Evolutionary conservation across 2,888 invertebrate genomes (phyloP), one percentile per base, ranked within the genome.

Genomic region (Piscicola geometra): DNA sequence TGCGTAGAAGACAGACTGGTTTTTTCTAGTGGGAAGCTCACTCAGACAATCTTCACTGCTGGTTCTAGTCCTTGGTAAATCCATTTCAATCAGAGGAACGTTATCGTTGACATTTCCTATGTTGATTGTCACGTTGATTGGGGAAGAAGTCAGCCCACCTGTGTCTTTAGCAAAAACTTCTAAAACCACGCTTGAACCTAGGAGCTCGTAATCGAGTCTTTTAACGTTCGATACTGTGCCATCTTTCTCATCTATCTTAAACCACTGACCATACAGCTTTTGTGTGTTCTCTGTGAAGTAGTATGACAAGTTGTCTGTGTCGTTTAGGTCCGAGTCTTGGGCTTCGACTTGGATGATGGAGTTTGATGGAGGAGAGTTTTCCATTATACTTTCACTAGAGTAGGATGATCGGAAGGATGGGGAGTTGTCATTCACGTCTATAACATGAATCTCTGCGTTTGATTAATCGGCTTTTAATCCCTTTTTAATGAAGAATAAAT

Each of bases 321-420:
- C 60, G 25, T 56, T 56, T 21, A 56, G n/a, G 25, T 56, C 60
- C 25, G 5, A 25, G 25, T 56, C 60, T 5, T 56, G n/a, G 3
- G 60, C 60, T 21, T 56, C 25, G 3, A 56, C 60, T 56, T 18
- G 3, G 25, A 56, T 56, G 25, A 56, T 56, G n/a, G 5, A 3
- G 25, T 18, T 25, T 25, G 21, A 56, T 18, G 5, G n/a, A 25
- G 60, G 60, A 21, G 25, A 18, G n/a, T 56, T 56, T 56, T 56
- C 60, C 5, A 56, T 25, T 56, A 56, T 56, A 56, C 3, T 3
- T 21, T 56, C 60, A 21, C 60, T 56, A n/a, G n/a, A 56, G 60
- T 56, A 56, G 25, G 60, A 56, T 18, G 60, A 56, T 5, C 60
- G 60, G 25, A 56, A 56, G 5, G 60, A 56, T 56, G 60, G 60